A percentile compares a stretch with the other conserved stretches of the same genome.
Evolutionary conservation across 2,797 vertebrate genomes (phyloP).

Genomic region (Pseudochromis fuscus): DNA sequence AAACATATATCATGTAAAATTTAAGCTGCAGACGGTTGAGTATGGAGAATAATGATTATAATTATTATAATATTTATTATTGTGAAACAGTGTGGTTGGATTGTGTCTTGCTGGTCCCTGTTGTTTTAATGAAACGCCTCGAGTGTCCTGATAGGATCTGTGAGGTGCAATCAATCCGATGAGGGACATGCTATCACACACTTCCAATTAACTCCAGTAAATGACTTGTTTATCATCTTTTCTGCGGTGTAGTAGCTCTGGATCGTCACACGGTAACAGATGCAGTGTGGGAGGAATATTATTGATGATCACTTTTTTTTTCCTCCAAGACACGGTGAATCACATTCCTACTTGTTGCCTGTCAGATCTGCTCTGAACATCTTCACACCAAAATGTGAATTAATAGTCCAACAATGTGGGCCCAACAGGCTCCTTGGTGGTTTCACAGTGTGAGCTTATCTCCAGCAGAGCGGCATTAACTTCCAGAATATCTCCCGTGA

Average conservation of each 20-base stretch:
- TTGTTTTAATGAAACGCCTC: slow-evolving; percentile 20
- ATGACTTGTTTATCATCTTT: slow-evolving; percentile 39
- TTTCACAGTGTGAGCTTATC: slow-evolving; percentile 2
- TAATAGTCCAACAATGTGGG: not conserved
- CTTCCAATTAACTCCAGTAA: slow-evolving; percentile 43
- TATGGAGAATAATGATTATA: too few relatives aligned
- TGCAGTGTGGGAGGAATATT: not conserved
- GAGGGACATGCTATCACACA: slow-evolving; percentile 25
- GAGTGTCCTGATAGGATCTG: slow-evolving; percentile 30
- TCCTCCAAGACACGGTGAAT: not conserved
- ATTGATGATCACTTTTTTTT: not conserved
- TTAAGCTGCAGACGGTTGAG: too few relatives aligned
- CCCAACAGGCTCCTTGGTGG: not conserved
- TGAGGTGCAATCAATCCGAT: slow-evolving; percentile 27
- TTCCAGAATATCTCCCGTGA: slow-evolving; percentile 36
- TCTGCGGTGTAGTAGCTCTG: slow-evolving; percentile 3
- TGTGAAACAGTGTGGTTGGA: not conserved
- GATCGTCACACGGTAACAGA: slow-evolving; percentile 7
- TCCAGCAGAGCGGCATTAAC: slow-evolving; percentile 24
- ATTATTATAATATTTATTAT: too few relatives aligned
- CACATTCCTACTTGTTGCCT: not conserved
- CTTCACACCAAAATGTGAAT: not conserved
- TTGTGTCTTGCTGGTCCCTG: not conserved
- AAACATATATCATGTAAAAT: too few relatives aligned
- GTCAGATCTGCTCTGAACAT: not conserved